A percentile compares a stretch with the other conserved stretches of the same genome.
Evolutionary conservation across 2,797 vertebrate genomes (phyloP).

Genomic region (Glossophaga mutica): DNA sequence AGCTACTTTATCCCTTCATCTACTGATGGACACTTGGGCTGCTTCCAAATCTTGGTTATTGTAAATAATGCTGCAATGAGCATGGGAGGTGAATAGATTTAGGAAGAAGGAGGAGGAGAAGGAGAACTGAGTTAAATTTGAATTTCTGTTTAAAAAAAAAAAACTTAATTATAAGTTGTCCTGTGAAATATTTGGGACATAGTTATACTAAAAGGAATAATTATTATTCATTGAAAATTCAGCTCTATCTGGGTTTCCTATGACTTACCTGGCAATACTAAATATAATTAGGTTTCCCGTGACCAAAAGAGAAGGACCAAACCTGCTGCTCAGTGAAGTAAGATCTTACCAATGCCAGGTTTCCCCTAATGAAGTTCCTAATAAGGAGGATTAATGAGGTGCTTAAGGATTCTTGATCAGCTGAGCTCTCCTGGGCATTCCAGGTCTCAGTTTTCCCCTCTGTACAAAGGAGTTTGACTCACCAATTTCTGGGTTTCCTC

Average conservation of each 20-base stretch:
- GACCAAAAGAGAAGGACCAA: background rate
- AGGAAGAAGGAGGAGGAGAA: background rate
- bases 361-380: background rate
- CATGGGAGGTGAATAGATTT: too few relatives aligned
- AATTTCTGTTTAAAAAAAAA: slow-evolving; percentile 20
- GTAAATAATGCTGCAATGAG: too few relatives aligned
- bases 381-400: background rate
- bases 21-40: too few relatives aligned
- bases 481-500: background rate
- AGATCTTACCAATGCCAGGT: background rate
- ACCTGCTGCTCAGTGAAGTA: background rate
- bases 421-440: background rate
- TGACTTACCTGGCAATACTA: background rate
- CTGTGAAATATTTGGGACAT: background rate
- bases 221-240: background rate
- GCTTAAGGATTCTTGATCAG: background rate
- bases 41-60: too few relatives aligned
- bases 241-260: background rate
- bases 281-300: background rate
- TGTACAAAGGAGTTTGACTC: background rate
- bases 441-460: background rate
- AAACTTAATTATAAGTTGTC: background rate
- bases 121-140: background rate
- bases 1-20: too few relatives aligned
- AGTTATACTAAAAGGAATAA: background rate